A percentile compares a stretch with the other conserved stretches of the same genome.
These are phyloP conservation scores for Daphoenositta chrysoptera DNA, from an alignment of 2,113 vertebrate species.

Conservation along the genomic window DNA sequence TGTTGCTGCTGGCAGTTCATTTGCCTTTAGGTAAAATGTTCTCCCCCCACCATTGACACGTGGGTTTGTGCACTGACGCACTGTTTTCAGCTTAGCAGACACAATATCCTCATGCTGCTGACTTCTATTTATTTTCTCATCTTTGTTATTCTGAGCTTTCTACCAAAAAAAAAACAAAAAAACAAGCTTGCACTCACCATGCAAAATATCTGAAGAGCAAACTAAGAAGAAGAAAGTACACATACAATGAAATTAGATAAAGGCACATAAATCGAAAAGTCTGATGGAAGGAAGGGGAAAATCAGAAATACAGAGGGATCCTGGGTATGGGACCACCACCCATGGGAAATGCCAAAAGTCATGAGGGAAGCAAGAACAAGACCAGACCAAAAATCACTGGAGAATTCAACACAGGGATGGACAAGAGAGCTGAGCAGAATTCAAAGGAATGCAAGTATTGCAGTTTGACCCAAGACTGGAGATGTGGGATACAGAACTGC, in stretches of 20 bases:
- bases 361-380: neutral
- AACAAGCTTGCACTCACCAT: neutral
- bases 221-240: neutral
- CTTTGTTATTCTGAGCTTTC: neutral
- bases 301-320: neutral
- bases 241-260: neutral
- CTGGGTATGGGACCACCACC: neutral
- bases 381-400: neutral
- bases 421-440: neutral
- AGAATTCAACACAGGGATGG: neutral
- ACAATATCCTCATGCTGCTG: neutral
- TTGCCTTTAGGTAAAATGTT: neutral
- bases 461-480: neutral
- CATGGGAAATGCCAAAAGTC: neutral
- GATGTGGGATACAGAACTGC: neutral
- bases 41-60: neutral
- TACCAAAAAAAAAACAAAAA: neutral
- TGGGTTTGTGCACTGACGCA: neutral
- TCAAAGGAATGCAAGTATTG: neutral
- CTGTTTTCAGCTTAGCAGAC: constrained; percentile 14
- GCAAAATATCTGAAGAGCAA: neutral
- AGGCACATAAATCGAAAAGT: neutral
- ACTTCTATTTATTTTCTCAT: neutral
- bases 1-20: neutral
- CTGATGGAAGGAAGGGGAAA: neutral